Evolutionary conservation across 2,113 vertebrate species (phyloP).

Genomic region (Gobiocypris rarus): DNA sequence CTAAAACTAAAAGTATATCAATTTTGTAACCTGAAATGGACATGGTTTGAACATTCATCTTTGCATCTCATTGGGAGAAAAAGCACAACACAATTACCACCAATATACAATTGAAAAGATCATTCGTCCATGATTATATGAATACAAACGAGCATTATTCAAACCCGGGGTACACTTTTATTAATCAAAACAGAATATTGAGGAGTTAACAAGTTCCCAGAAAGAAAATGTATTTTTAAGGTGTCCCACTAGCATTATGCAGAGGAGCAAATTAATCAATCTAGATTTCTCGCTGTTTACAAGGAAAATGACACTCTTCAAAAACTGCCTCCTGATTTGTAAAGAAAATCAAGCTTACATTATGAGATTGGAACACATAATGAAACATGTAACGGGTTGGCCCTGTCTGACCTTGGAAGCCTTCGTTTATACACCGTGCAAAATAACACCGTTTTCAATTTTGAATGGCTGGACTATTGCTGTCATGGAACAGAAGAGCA

Average conservation of each 20-base stretch:
- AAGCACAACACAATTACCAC: background rate
- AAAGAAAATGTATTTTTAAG: background rate
- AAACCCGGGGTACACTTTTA: background rate
- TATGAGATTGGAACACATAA: background rate
- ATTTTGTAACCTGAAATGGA: background rate
- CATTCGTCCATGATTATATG: background rate
- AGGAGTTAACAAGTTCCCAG: background rate
- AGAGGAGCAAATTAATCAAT: background rate
- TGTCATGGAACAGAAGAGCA: too few relatives aligned
- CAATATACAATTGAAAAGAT: background rate
- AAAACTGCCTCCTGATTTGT: background rate
- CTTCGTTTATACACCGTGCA: background rate
- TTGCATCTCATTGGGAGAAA: background rate
- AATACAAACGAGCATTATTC: background rate
- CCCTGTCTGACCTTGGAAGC: background rate
- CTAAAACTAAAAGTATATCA: background rate
- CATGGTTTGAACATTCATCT: background rate
- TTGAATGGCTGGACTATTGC: background rate
- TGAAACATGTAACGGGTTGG: background rate
- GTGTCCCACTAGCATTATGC: background rate
- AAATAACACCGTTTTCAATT: background rate
- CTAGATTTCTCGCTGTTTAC: background rate
- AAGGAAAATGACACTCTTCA: background rate
- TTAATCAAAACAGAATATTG: constrained; percentile 3
- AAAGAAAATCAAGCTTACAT: background rate